Evolutionary conservation across 2,888 invertebrate species (phyloP).

Genomic region (Sicus ferrugineus): DNA sequence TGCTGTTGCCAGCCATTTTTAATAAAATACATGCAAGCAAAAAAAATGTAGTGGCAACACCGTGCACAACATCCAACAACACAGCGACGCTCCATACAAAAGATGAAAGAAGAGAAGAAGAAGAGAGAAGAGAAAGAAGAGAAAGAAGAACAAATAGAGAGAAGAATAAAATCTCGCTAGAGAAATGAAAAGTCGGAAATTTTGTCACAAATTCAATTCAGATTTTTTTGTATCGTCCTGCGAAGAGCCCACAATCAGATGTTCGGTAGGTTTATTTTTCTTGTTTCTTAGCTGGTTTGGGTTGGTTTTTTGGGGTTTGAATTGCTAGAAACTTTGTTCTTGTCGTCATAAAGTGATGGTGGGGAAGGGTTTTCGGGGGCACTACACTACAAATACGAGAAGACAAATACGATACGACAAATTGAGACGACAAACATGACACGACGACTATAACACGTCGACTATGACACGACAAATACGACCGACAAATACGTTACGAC

Average conservation of each 20-base stretch:
- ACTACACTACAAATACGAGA: background rate
- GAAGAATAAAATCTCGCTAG: constrained; percentile 3
- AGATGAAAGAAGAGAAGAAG: constrained; percentile 36
- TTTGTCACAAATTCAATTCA: constrained; percentile 22
- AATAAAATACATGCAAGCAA: constrained; percentile 58
- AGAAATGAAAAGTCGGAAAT: constrained; percentile 29
- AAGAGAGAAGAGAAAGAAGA: constrained; percentile 33
- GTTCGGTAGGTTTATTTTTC: background rate
- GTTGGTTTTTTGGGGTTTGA: too few species aligned
- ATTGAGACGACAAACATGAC: background rate
- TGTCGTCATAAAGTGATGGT: too few species aligned
- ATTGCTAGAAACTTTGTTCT: too few species aligned
- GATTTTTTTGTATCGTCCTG: constrained; percentile 4
- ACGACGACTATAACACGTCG: too few species aligned
- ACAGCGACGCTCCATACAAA: constrained; percentile 32
- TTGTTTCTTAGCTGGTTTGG: background rate
- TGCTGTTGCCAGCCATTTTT: constrained; percentile 44
- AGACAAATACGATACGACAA: background rate
- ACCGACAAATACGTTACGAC: too few species aligned
- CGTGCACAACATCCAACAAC: background rate
- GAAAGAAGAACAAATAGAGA: constrained; percentile 29
- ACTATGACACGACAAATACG: too few species aligned
- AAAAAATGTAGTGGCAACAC: constrained; percentile 1
- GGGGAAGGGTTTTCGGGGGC: too few species aligned
- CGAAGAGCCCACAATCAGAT: constrained; percentile 1